These are phyloP conservation scores for Drosophila acutilabella DNA, from an alignment of 2,888 invertebrate species.

Conservation along the genomic window DNA sequence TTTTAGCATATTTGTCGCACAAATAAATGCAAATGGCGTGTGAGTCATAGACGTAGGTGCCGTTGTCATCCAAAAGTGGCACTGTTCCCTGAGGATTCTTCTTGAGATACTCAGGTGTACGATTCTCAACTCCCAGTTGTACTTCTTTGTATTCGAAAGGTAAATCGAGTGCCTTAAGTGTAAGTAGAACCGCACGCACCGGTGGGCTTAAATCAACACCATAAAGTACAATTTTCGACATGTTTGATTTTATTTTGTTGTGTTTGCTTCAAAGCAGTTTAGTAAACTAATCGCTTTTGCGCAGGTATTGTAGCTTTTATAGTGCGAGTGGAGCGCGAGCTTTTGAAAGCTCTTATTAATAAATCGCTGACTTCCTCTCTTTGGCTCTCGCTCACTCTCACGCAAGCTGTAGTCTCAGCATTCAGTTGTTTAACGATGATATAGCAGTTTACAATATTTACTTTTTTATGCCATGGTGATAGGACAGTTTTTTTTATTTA, in stretches of 20 bases:
- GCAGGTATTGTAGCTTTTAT: slow-evolving; percentile 5
- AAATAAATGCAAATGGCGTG: slow-evolving; percentile 50
- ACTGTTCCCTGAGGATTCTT: slow-evolving; percentile 87
- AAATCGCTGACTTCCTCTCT: too few relatives aligned
- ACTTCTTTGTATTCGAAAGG: slow-evolving; percentile 74
- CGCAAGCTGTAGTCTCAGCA: slow-evolving; percentile 7
- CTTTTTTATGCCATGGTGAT: slow-evolving; percentile 1
- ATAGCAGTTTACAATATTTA: slow-evolving; percentile 12
- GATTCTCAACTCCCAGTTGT: slow-evolving; percentile 46
- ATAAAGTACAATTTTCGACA: slow-evolving; percentile 51
- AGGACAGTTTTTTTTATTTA: background rate
- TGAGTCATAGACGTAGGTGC: slow-evolving; percentile 33
- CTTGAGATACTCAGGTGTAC: slow-evolving; percentile 61
- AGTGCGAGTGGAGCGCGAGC: background rate
- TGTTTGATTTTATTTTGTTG: background rate
- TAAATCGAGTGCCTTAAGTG: slow-evolving; percentile 87
- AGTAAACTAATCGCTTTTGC: slow-evolving; percentile 1
- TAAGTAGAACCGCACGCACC: slow-evolving; percentile 87
- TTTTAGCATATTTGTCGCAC: slow-evolving; percentile 46
- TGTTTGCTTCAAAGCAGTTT: background rate
- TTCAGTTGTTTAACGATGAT: slow-evolving; percentile 24
- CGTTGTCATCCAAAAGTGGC: slow-evolving; percentile 59
- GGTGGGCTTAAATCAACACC: slow-evolving; percentile 86
- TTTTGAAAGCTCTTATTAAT: background rate
- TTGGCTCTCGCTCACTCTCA: too few relatives aligned